Percentiles rank a stretch among this genome's conserved stretches.
Evolutionary conservation across 2,888 invertebrate genomes (phyloP).

Genomic region (Hirtodrosophila cameraria): DNA sequence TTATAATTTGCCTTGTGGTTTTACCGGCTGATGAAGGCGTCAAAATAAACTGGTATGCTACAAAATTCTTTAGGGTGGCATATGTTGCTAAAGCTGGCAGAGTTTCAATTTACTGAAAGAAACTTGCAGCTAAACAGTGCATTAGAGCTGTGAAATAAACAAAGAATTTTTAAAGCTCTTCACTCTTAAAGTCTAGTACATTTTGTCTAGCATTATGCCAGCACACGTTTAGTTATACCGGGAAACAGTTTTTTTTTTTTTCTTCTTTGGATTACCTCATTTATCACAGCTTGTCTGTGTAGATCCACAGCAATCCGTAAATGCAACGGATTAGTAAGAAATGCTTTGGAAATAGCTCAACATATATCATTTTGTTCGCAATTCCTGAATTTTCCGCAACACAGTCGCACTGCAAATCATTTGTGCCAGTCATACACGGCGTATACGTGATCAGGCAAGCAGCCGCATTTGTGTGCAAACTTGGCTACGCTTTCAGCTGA

Average conservation of each 20-base stretch:
- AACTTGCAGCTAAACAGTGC: conserved; percentile 16
- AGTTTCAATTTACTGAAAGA: conserved; percentile 41
- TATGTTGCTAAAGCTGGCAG: background rate
- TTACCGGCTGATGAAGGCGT: conserved; percentile 23
- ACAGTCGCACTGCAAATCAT: conserved; percentile 25
- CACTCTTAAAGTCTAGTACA: too few species aligned
- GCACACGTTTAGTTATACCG: too few species aligned
- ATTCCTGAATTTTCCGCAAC: background rate
- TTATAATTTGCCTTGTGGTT: conserved; percentile 35
- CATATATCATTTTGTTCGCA: conserved; percentile 28
- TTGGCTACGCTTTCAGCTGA: conserved; percentile 72
- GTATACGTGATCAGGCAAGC: conserved; percentile 46
- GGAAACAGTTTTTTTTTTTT: too few species aligned
- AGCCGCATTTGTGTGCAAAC: conserved; percentile 10
- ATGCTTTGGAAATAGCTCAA: conserved; percentile 19
- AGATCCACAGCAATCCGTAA: background rate
- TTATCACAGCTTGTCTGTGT: conserved; percentile 1
- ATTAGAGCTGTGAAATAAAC: too few species aligned
- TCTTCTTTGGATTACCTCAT: conserved; percentile 6
- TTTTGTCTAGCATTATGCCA: too few species aligned
- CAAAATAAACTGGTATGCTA: conserved; percentile 20
- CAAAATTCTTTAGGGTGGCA: conserved; percentile 11
- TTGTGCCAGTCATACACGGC: conserved; percentile 31
- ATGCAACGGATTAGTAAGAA: conserved; percentile 20
- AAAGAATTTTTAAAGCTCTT: too few species aligned